Evolutionary conservation across 2,113 vertebrate genomes (phyloP).

Genomic region (Macroglossus sobrinus): DNA sequence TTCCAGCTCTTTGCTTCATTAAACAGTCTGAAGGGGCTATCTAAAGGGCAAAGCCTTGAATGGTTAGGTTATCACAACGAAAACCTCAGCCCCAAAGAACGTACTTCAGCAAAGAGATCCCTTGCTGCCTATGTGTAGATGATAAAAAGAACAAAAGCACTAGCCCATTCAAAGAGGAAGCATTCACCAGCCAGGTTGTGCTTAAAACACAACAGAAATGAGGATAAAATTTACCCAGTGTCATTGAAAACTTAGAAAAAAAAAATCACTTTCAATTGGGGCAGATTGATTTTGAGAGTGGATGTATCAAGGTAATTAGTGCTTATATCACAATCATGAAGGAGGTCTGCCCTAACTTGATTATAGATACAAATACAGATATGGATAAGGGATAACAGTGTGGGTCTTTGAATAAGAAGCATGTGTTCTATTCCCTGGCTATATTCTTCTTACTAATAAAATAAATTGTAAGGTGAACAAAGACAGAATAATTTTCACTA

Average conservation of each 20-base stretch:
- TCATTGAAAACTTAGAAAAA: conserved; percentile 1
- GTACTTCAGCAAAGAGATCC: conserved; percentile 61
- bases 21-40: conserved; percentile 77
- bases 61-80: conserved; percentile 78
- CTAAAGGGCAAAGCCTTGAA: conserved; percentile 75
- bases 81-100: conserved; percentile 68
- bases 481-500: conserved; percentile 58
- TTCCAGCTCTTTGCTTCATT: conserved; percentile 79
- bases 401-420: conserved; percentile 10
- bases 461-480: conserved; percentile 54
- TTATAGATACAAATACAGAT: not conserved
- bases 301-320: conserved; percentile 72
- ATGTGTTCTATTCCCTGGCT: conserved; percentile 19
- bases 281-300: conserved; percentile 52
- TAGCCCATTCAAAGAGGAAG: conserved; percentile 59
- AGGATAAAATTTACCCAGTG: conserved; percentile 68
- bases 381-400: not conserved
- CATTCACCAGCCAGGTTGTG: conserved; percentile 51
- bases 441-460: conserved; percentile 58
- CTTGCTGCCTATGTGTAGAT: conserved; percentile 60
- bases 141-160: conserved; percentile 77
- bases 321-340: conserved; percentile 37
- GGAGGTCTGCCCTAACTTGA: not conserved
- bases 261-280: conserved; percentile 31
- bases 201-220: conserved; percentile 57